Percentiles rank a stretch among this genome's conserved stretches.
phyloP scores from a whole-genome alignment of 2,797 vertebrate genomes.

The Lepilemur ruficaudatus region DNA sequence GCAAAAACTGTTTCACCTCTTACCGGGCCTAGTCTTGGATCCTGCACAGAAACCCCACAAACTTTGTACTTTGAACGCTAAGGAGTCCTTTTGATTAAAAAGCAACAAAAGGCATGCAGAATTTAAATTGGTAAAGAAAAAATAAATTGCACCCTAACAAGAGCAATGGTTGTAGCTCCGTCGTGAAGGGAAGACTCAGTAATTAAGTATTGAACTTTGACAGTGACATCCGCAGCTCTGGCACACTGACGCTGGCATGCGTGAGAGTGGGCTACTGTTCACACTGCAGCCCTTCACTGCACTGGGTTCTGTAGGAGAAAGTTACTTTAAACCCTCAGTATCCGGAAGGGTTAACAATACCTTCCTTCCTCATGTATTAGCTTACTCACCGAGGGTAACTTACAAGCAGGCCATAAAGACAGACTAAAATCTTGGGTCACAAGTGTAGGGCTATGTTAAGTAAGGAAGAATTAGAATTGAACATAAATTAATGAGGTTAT shows the following conservation, averaged over 20 bases:
- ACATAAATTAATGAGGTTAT: constrained; percentile 49
- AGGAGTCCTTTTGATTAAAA: background rate
- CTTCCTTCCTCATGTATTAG: background rate
- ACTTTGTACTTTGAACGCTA: background rate
- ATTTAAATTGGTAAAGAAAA: background rate
- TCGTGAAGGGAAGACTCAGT: fast-evolving
- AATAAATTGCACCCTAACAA: fast-evolving
- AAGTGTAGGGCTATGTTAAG: background rate
- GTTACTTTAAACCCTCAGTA: background rate
- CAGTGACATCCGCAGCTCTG: fast-evolving
- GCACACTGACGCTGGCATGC: fast-evolving
- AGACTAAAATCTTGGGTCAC: background rate
- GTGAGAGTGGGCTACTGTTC: fast-evolving
- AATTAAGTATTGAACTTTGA: background rate
- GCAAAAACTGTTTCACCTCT: too few relatives aligned
- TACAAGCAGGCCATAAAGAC: background rate
- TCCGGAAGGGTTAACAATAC: background rate
- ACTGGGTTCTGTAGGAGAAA: fast-evolving
- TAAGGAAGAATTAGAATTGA: constrained; percentile 31
- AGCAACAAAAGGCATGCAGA: background rate
- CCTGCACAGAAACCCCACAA: fast-evolving
- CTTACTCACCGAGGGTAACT: background rate
- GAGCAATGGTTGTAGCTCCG: background rate
- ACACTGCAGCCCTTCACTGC: background rate
- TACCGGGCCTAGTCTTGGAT: fast-evolving